phyloP scores from a whole-genome alignment of 2,888 invertebrate species.

The Parasteatoda lunata region DNA sequence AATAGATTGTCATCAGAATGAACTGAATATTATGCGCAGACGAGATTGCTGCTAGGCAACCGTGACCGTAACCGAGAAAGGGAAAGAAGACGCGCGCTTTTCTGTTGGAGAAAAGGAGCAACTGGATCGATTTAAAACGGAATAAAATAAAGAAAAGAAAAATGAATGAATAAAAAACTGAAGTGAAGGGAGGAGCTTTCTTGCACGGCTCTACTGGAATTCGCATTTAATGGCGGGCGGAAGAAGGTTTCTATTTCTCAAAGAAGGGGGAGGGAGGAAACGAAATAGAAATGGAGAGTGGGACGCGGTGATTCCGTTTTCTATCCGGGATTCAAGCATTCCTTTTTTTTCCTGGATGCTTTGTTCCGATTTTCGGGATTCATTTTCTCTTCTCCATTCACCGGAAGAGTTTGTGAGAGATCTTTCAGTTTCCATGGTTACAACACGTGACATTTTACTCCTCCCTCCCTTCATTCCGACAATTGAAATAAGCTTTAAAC shows the following conservation, averaged over 20 bases:
- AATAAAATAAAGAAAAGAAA: conserved; percentile 63
- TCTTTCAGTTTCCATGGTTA: conserved; percentile 36
- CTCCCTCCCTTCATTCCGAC: conserved; percentile 20
- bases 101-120: conserved; percentile 21
- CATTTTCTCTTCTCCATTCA: conserved; percentile 51
- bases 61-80: conserved; percentile 38
- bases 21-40: conserved; percentile 52
- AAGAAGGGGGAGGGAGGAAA: conserved; percentile 24
- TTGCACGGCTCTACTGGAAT: conserved; percentile 54
- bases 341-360: conserved; percentile 26
- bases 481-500: conserved; percentile 14
- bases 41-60: conserved; percentile 68
- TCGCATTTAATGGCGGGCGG: conserved; percentile 67
- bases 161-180: conserved; percentile 63
- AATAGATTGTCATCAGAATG: conserved; percentile 64
- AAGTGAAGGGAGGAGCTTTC: conserved; percentile 66
- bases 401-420: conserved; percentile 27
- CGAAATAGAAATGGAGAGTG: conserved; percentile 38
- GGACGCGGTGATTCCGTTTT: conserved; percentile 36
- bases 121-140: conserved; percentile 66
- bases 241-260: conserved; percentile 66
- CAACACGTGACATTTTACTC: conserved; percentile 34
- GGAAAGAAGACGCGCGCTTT: neutral
- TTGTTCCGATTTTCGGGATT: conserved; percentile 57
- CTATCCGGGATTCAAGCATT: conserved; percentile 35